Evolutionary conservation across 1,140 invertebrate genomes (phyloP), one percentile per base, ranked within the genome.

Genomic region (Elymnias hypermnestra): DNA sequence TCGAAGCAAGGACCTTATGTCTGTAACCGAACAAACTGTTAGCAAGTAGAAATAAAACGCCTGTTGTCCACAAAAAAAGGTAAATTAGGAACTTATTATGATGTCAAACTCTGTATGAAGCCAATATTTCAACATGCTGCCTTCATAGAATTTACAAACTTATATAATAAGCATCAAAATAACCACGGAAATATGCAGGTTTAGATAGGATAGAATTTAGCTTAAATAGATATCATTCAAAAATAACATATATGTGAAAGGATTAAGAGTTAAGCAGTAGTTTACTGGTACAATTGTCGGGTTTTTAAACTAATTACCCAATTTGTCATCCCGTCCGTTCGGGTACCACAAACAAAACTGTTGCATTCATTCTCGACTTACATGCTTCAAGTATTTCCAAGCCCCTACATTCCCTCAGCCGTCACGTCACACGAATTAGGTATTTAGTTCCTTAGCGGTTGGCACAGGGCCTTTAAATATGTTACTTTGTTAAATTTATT

Each of bases 271-370:
- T 49, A 15, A 39, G 45, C 44, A 54, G 41, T 40, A 37, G 7
- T 40, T 26, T 37, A 22, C 49, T 7, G 23, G 21, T 44, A 53
- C 18, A 53, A 53, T 21, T 21, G 54, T 63, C 63, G 67, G 69
- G 63, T 66, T 65, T 63, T 60, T 46, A 59, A 57, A 58, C 61
- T 74, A 72, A 74, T 76, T 70, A 65, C 57, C 66, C 55, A 72
- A 74, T 76, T 76, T 76, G 71, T 79, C 72, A 79, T 68, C 59
- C 56, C 38, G 25, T 15, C 39, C 29, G 45, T 61, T 57, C 59
- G 59, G 61, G 54, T 40, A 48, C 46, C 47, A 28, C 49, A 56
- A 40, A 63, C 57, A 53, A 63, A 60, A 56, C 49, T 31, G 53
- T 57, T 57, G 47, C 53, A 33, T 51, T 60, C 29, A 38, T 39